Evolutionary conservation across 2,888 invertebrate genomes (phyloP).

Genomic region (Drosophila yooni): DNA sequence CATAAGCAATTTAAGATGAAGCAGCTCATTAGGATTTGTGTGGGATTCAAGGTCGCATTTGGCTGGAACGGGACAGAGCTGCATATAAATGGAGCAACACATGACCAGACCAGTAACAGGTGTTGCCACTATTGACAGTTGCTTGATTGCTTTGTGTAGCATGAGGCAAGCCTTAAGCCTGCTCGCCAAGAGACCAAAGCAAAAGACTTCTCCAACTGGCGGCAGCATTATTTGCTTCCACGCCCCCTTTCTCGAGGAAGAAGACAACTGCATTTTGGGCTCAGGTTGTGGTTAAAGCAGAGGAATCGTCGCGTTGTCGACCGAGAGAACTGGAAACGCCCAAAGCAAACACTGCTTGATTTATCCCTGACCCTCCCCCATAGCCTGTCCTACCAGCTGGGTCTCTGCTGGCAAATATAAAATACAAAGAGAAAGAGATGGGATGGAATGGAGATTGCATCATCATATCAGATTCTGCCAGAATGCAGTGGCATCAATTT

Average conservation of each 20-base stretch:
- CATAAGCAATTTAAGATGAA: constrained; percentile 36
- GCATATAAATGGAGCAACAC: constrained; percentile 30
- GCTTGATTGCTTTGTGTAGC: constrained; percentile 70
- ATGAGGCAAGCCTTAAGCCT: constrained; percentile 51
- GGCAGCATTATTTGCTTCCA: constrained; percentile 40
- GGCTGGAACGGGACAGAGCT: constrained; percentile 8
- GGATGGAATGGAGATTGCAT: constrained; percentile 60
- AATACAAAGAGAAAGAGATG: constrained; percentile 19
- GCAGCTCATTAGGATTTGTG: constrained; percentile 9
- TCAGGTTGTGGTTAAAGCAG: constrained; percentile 6
- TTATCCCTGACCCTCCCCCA: constrained; percentile 43
- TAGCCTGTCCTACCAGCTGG: constrained; percentile 53
- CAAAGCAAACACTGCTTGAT: constrained; percentile 63
- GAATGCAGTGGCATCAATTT: constrained; percentile 42
- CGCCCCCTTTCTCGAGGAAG: constrained; percentile 57
- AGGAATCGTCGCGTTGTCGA: constrained; percentile 52
- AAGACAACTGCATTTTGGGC: constrained; percentile 73
- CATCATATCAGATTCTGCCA: constrained; percentile 38
- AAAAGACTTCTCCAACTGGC: constrained; percentile 8
- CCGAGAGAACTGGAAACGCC: constrained; percentile 57
- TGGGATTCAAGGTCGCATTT: constrained; percentile 60
- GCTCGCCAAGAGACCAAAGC: constrained; percentile 2
- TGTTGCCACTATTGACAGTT: constrained; percentile 73
- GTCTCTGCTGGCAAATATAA: constrained; percentile 56
- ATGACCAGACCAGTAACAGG: constrained; percentile 49